These are phyloP conservation scores for Microcebus griseorufus DNA, from an alignment of 2,113 vertebrate genomes.

Conservation along the genomic window DNA sequence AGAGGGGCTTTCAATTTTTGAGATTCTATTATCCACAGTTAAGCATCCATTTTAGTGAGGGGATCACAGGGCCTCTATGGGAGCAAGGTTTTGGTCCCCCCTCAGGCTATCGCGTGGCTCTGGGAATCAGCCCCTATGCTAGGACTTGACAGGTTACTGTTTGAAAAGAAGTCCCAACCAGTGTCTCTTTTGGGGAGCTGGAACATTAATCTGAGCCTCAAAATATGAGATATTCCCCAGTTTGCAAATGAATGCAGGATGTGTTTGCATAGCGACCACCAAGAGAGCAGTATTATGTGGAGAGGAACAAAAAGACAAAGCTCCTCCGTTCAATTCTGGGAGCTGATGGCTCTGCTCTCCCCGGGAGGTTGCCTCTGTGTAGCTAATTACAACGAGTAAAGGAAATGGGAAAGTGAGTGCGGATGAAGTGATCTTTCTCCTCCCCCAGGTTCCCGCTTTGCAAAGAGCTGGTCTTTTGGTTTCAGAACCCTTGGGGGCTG, in stretches of 20 bases:
- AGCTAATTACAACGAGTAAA: slow-evolving; percentile 69
- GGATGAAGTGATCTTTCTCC: slow-evolving; percentile 2
- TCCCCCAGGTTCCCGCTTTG: slow-evolving; percentile 49
- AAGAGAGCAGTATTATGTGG: slow-evolving; percentile 66
- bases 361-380: slow-evolving; percentile 49
- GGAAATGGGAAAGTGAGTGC: slow-evolving; percentile 56
- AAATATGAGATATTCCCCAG: slow-evolving; percentile 64
- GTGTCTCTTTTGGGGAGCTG: slow-evolving; percentile 26
- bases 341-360: slow-evolving; percentile 49
- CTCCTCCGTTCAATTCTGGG: not conserved
- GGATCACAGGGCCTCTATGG: not conserved
- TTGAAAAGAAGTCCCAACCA: not conserved
- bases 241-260: slow-evolving; percentile 62
- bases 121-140: not conserved
- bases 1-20: not conserved
- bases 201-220: slow-evolving; percentile 52
- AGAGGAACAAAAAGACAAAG: slow-evolving; percentile 60
- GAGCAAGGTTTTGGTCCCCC: not conserved
- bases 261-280: slow-evolving; percentile 55
- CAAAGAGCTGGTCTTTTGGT: slow-evolving; percentile 34
- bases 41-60: not conserved
- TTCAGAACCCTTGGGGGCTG: slow-evolving; percentile 3
- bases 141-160: not conserved
- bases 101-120: not conserved
- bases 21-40: not conserved